phyloP scores from a whole-genome alignment of 2,797 vertebrate genomes.

The Gymnothorax javanicus region DNA sequence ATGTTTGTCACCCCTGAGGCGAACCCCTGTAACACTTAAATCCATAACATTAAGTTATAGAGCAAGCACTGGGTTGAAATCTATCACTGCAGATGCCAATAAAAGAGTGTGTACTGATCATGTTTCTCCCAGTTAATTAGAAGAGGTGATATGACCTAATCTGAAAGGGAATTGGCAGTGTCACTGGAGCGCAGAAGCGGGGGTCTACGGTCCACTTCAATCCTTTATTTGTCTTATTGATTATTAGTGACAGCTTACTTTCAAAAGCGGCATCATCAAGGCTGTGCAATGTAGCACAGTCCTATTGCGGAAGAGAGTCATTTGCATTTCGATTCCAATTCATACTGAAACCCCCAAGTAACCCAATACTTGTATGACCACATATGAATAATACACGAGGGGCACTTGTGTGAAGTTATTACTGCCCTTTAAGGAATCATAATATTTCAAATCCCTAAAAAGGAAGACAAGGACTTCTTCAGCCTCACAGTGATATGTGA shows the following conservation, averaged over 20 bases:
- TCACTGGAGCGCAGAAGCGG: slow-evolving; percentile 7
- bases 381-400: not conserved
- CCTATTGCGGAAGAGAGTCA: not conserved
- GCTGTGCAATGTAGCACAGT: not conserved
- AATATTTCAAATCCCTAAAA: slow-evolving; percentile 12
- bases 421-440: not conserved
- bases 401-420: slow-evolving; percentile 19
- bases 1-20: not conserved
- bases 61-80: not conserved
- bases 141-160: not conserved
- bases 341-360: not conserved
- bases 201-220: slow-evolving; percentile 5
- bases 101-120: not conserved
- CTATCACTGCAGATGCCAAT: not conserved
- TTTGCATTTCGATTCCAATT: not conserved
- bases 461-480: slow-evolving; percentile 13
- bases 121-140: not conserved
- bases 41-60: slow-evolving; percentile 8
- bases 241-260: not conserved
- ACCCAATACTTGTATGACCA: not conserved
- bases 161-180: not conserved
- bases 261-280: not conserved
- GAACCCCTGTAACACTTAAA: slow-evolving; percentile 25
- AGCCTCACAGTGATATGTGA: slow-evolving; percentile 40
- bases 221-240: slow-evolving; percentile 33